phyloP scores from a whole-genome alignment of 2,113 vertebrate genomes.

The Chionodraco myersi region DNA sequence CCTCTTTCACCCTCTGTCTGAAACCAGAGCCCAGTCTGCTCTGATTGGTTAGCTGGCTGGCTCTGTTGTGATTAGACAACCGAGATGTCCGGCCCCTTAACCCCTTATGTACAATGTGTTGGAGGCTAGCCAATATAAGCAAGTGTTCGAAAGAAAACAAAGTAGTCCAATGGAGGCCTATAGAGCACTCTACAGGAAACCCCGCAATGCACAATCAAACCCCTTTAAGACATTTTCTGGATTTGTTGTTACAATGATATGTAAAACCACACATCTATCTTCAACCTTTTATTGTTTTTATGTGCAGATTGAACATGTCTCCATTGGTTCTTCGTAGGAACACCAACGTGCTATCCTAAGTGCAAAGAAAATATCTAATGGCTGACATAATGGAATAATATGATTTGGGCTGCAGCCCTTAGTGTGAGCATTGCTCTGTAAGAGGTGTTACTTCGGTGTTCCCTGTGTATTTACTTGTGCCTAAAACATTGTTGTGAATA shows the following conservation, averaged over 20 bases:
- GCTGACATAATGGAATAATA: neutral
- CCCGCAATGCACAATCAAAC: no score
- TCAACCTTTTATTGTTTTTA: neutral
- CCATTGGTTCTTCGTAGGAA: neutral
- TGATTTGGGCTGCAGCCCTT: neutral
- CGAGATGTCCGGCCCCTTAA: no score
- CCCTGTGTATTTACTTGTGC: neutral
- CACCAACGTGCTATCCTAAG: neutral
- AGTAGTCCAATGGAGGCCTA: no score
- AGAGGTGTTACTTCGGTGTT: neutral
- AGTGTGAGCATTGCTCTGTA: neutral
- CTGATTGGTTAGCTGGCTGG: no score
- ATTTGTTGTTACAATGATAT: neutral
- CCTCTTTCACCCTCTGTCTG: no score
- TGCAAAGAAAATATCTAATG: neutral
- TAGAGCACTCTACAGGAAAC: no score
- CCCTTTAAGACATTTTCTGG: no score
- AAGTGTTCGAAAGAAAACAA: no score
- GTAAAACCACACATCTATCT: neutral
- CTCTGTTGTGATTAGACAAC: no score
- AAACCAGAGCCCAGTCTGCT: no score
- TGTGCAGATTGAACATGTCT: neutral
- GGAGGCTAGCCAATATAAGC: no score
- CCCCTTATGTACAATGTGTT: no score
- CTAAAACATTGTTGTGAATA: neutral